These are phyloP conservation scores for Auanema freiburgensis DNA, from an alignment of 2,888 invertebrate species.

Conservation along the genomic window DNA sequence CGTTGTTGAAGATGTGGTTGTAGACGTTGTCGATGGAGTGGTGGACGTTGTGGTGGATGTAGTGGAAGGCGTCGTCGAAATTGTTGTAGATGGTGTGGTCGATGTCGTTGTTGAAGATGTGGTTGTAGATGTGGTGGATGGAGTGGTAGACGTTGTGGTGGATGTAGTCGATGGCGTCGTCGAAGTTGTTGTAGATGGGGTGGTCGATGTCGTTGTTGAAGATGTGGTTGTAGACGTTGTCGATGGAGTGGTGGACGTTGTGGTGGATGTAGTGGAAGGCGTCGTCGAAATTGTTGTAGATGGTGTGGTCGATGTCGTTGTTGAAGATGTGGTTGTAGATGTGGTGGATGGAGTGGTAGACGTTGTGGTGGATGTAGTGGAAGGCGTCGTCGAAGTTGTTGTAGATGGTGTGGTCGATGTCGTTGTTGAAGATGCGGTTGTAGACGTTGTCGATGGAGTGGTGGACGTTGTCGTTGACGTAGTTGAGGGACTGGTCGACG, in stretches of 20 bases:
- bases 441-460: background rate
- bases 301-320: conserved; percentile 4
- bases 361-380: conserved; percentile 5
- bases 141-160: no score
- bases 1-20: no score
- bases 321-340: background rate
- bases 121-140: no score
- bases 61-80: no score
- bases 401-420: conserved; percentile 1
- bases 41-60: no score
- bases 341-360: conserved; percentile 4
- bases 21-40: no score
- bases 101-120: no score
- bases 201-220: background rate
- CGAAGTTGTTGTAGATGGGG: no score
- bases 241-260: conserved; percentile 1
- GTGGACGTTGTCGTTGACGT: conserved; percentile 1
- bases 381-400: background rate
- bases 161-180: no score
- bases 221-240: conserved; percentile 1
- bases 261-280: background rate
- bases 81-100: no score
- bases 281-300: background rate
- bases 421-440: conserved; percentile 1
- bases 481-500: no score